Evolutionary conservation across 2,888 invertebrate genomes (phyloP).

Genomic region (Drosophila percnosoma): DNA sequence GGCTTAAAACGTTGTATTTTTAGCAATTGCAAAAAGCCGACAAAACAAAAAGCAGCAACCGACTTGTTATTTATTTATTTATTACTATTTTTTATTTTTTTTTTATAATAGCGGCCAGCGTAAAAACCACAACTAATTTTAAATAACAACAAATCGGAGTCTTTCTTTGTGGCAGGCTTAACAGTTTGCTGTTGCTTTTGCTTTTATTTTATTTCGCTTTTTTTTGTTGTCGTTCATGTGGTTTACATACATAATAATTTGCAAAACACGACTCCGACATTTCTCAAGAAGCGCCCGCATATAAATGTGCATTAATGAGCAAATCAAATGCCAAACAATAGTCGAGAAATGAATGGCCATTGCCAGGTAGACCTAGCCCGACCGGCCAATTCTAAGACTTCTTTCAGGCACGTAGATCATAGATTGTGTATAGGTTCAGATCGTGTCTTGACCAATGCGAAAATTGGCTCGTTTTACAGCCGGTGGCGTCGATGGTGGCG

Average conservation of each 20-base stretch:
- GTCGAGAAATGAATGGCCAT: slow-evolving; percentile 27
- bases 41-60: slow-evolving; percentile 26
- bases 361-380: slow-evolving; percentile 12
- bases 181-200: slow-evolving; percentile 13
- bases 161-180: slow-evolving; percentile 31
- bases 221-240: slow-evolving; percentile 4
- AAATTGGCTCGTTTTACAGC: slow-evolving; percentile 54
- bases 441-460: slow-evolving; percentile 47
- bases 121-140: slow-evolving; percentile 69
- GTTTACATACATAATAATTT: slow-evolving; percentile 48
- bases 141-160: slow-evolving; percentile 57
- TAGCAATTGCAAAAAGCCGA: slow-evolving; percentile 74
- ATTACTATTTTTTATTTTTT: slow-evolving; percentile 19
- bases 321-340: slow-evolving; percentile 54
- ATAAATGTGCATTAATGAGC: slow-evolving; percentile 62
- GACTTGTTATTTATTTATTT: slow-evolving; percentile 50
- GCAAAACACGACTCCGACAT: slow-evolving; percentile 56
- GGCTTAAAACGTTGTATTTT: slow-evolving; percentile 70
- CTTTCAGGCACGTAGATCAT: slow-evolving; percentile 8
- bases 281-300: slow-evolving; percentile 61
- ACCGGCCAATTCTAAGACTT: slow-evolving; percentile 41
- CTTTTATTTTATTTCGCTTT: slow-evolving; percentile 13
- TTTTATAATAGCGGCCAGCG: slow-evolving; percentile 36
- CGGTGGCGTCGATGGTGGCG: slow-evolving; percentile 7
- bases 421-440: slow-evolving; percentile 27